Evolutionary conservation across 2,888 invertebrate species (phyloP).

Genomic region (Portevinia maculata): DNA sequence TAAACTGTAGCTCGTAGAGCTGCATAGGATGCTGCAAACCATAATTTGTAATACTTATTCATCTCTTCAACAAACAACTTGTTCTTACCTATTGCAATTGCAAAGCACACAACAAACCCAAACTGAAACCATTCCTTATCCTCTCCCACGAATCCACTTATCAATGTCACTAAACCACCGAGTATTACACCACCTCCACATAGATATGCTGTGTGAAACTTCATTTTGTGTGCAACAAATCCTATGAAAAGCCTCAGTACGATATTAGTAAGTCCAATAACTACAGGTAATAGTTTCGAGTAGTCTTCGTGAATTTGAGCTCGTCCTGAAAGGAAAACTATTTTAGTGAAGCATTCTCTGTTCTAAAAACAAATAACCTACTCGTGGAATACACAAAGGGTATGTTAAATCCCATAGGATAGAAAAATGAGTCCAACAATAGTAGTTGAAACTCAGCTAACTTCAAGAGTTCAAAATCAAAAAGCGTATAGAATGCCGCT

Average conservation of each 20-base stretch:
- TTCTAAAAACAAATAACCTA: slow-evolving; percentile 68
- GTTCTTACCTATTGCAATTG: slow-evolving; percentile 78
- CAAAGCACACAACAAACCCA: slow-evolving; percentile 77
- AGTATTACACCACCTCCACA: slow-evolving; percentile 81
- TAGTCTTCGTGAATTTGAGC: slow-evolving; percentile 81
- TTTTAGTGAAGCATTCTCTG: neutral
- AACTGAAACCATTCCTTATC: slow-evolving; percentile 78
- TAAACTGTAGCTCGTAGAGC: slow-evolving; percentile 90
- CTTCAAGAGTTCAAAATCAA: slow-evolving; percentile 77
- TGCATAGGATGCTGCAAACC: slow-evolving; percentile 90
- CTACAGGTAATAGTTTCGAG: slow-evolving; percentile 76
- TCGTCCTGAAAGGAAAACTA: slow-evolving; percentile 80
- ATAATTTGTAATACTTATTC: too few species aligned
- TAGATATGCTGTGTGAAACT: slow-evolving; percentile 75
- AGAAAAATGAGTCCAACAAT: slow-evolving; percentile 85
- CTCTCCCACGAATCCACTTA: slow-evolving; percentile 85
- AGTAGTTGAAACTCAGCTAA: slow-evolving; percentile 80
- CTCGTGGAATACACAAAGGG: slow-evolving; percentile 87
- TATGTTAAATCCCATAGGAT: slow-evolving; percentile 90
- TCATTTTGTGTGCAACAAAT: slow-evolving; percentile 77
- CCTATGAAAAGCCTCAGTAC: slow-evolving; percentile 80
- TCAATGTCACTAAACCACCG: slow-evolving; percentile 84
- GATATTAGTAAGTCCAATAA: slow-evolving; percentile 90
- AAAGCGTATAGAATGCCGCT: slow-evolving; percentile 76
- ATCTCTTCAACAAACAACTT: too few species aligned